Conservation (phyloP, 2,888 invertebrate genomes). For the Epirrita christyi region DNA sequence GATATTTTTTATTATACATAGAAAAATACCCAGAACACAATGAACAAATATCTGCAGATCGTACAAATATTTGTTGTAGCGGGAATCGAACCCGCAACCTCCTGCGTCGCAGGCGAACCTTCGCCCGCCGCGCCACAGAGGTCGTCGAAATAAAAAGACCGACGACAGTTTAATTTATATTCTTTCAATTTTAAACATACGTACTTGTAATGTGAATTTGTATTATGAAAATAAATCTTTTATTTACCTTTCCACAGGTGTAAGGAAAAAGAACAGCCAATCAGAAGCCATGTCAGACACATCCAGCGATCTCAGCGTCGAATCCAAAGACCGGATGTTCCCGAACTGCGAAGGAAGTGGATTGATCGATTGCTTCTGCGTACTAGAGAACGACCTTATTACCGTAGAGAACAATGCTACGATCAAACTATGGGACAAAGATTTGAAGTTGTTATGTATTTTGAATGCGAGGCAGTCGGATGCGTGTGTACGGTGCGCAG, state of each 20-base stretch:
- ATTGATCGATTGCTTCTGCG: slow-evolving; percentile 68
- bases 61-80: too few relatives aligned
- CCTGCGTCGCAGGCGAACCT: too few relatives aligned
- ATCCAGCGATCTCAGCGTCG: slow-evolving; percentile 61
- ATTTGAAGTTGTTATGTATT: slow-evolving; percentile 59
- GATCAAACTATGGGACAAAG: slow-evolving; percentile 69
- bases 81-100: too few relatives aligned
- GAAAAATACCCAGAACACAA: too few relatives aligned
- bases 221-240: too few relatives aligned
- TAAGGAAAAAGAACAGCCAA: slow-evolving; percentile 59
- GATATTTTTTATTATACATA: too few relatives aligned
- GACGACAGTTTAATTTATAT: too few relatives aligned
- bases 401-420: slow-evolving; percentile 71
- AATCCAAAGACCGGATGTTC: slow-evolving; percentile 59
- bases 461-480: slow-evolving; percentile 65
- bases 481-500: slow-evolving; percentile 62
- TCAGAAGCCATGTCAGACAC: slow-evolving; percentile 61
- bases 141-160: too few relatives aligned
- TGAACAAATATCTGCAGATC: too few relatives aligned
- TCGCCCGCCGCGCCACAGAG: too few relatives aligned
- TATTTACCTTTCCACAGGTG: slow-evolving; percentile 45
- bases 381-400: slow-evolving; percentile 60
- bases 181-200: too few relatives aligned
- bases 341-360: slow-evolving; percentile 56
- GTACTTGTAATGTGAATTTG: too few relatives aligned